Evolutionary conservation across 2,888 invertebrate genomes (phyloP), one percentile per base, ranked within the genome.

Genomic region (Hedychridium roseum): DNA sequence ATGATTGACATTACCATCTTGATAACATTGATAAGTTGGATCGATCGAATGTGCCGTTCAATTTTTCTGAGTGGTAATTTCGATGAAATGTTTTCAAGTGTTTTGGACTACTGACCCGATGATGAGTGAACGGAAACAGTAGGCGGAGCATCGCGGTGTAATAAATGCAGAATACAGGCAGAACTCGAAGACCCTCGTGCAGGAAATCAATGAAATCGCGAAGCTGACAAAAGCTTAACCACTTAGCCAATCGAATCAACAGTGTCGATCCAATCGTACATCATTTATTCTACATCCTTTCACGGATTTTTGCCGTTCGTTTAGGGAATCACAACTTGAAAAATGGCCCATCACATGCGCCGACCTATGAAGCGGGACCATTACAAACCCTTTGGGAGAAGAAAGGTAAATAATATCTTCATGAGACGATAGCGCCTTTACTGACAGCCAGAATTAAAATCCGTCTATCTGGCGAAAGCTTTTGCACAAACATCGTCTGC

Each of bases 351-450:
- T 55, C 72, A 78, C 53, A 49, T 78, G 53, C 67, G 73, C 35
- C 68, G 74, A 32, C 75, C 76, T 7, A 58, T 62, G 60, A 74
- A 67, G 39, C 66, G 72, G 35, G 74, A 74, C 40, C 73, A 69
- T 41, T 78, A 78, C 64, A 78, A 77, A 50, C 71, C 78, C 38
- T 78, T 78, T 43, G 78, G 78, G 52, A 67, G 66, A 39, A 74
- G 78, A 57, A 75, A 76, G 78, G 78, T 78, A 72, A 72, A 64
- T 44, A 32, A 34, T 41, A 43, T 12, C 15, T 7, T 34, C 16
- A 32, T 18, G 12, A 39, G n/a, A n/a, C n/a, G n/a, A n/a, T n/a
- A n/a, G n/a, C n/a, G n/a, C n/a, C n/a, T n/a, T n/a, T n/a, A n/a
- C n/a, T n/a, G n/a, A n/a, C n/a, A n/a, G n/a, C n/a, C n/a, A n/a